Percentiles rank a stretch among this genome's conserved stretches.
Evolutionary conservation across 1,140 invertebrate species (phyloP).

Genomic region (Dendroctonus valens): DNA sequence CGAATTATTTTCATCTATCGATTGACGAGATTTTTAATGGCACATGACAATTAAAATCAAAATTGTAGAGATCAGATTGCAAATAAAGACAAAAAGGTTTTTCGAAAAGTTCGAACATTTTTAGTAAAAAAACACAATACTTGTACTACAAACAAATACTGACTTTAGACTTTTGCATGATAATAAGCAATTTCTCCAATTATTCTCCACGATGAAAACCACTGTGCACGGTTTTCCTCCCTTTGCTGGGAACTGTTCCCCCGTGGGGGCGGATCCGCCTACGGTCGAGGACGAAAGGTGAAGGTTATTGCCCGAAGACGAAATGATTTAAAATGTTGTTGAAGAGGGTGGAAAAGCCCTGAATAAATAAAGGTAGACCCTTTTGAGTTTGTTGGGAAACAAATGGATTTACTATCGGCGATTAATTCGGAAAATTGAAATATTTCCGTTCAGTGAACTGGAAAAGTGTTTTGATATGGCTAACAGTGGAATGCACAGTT

Average conservation of each 20-base stretch:
- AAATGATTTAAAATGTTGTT: conserved; percentile 25
- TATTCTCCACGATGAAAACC: background rate
- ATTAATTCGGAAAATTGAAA: conserved; percentile 5
- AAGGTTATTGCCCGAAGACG: conserved; percentile 18
- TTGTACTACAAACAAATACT: too few species aligned
- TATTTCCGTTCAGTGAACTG: background rate
- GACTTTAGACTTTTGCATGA: too few species aligned
- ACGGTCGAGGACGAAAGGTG: conserved; percentile 28
- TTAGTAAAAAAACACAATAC: too few species aligned
- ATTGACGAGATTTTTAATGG: too few species aligned
- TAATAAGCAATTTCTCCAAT: too few species aligned
- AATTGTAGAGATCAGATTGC: too few species aligned
- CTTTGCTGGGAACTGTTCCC: background rate
- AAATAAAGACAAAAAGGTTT: too few species aligned
- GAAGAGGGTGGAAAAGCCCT: conserved; percentile 3
- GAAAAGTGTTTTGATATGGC: background rate
- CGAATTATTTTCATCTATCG: too few species aligned
- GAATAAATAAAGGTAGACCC: conserved; percentile 17
- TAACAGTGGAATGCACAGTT: too few species aligned
- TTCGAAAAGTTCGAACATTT: too few species aligned
- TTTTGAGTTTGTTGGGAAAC: conserved; percentile 2
- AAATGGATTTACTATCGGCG: conserved; percentile 9
- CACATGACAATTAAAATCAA: too few species aligned
- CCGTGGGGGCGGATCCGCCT: conserved; percentile 2
- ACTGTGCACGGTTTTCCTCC: background rate